Base-by-base conservation (phyloP, 1,140 invertebrate genomes). In the Drosophila elegans region DNA sequence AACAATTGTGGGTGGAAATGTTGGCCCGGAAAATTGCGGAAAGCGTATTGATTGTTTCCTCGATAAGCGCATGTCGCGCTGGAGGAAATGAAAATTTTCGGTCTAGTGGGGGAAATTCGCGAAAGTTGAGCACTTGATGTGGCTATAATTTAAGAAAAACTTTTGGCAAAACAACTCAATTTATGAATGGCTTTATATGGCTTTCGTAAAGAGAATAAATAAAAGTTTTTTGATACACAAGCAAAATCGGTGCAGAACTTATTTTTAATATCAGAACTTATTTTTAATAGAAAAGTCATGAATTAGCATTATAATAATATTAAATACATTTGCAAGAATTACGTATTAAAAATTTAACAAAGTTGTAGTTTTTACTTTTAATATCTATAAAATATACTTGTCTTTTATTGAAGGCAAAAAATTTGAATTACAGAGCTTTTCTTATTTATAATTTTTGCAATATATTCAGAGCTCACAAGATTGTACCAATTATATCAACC, bases 31-130 rank as follows among this genome's bases (percentile, higher is more conserved):
- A 63, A 68, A 66, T 45, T 53, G 62, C 25, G 67, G 27, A 69
- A 69, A 67, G 67, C 48, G 66, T 54, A 69, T 69, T 69, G 66
- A 69, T 69, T 67, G 66, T 67, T 69, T 53, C 61, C 62, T 38
- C 34, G 42, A 54, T 39, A 67, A 69, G 62, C 12, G 49, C 39
- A 42, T 51, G 59, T 61, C 63, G 62, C 44, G 5, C 45, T 34
- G 25, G 10, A 42, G 29, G 45, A 63, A 49, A 46, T 48, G 25
- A 46, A 21, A 54, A 13, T 34, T 55, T 68, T 34, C 36, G 39
- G 34, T 48, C 44, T 13, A 6, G 36, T 38, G 6, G 34, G 34
- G 11, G 3, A 54, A 67, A 46, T 46, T 67, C 32, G 11, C 36
- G 4, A 34, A 25, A 39, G 62, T 69, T 68, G 10, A 36, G 29